These are phyloP conservation scores for Solenopsis invicta DNA, from an alignment of 1,140 invertebrate genomes.

Conservation along the genomic window DNA sequence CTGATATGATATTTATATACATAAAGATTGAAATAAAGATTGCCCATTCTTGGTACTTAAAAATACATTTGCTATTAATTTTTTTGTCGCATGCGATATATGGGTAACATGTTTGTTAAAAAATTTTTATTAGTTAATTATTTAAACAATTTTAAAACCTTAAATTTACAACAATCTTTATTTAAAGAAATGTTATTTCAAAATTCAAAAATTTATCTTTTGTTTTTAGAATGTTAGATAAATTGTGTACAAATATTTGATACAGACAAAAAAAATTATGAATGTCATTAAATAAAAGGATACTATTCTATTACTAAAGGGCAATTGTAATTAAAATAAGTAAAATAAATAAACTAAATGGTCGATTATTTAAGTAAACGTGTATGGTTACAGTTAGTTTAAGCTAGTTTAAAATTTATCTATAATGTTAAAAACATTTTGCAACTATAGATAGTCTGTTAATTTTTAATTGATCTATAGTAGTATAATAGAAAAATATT, in stretches of 20 bases:
- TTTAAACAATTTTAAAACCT: not conserved
- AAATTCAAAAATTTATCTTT: not conserved
- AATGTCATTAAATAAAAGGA: not conserved
- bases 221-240: not conserved
- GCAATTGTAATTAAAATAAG: not conserved
- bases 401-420: not conserved
- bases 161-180: constrained; percentile 11
- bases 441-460: not conserved
- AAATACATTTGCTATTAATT: constrained; percentile 36
- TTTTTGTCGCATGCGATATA: not conserved
- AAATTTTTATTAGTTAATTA: too few species aligned
- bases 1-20: constrained; percentile 18
- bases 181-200: not conserved
- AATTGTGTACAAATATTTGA: constrained; percentile 1
- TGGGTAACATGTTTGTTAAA: not conserved
- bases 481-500: constrained; percentile 53
- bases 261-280: not conserved
- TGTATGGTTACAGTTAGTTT: not conserved
- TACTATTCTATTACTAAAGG: not conserved
- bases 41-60: constrained; percentile 34
- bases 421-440: constrained; percentile 2
- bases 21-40: constrained; percentile 24
- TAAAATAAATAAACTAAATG: not conserved
- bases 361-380: not conserved
- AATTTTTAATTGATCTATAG: constrained; percentile 79